A percentile compares a stretch with the other conserved stretches of the same genome.
These are phyloP conservation scores for Bombus fervidus DNA, from an alignment of 1,140 invertebrate species.

Conservation along the genomic window DNA sequence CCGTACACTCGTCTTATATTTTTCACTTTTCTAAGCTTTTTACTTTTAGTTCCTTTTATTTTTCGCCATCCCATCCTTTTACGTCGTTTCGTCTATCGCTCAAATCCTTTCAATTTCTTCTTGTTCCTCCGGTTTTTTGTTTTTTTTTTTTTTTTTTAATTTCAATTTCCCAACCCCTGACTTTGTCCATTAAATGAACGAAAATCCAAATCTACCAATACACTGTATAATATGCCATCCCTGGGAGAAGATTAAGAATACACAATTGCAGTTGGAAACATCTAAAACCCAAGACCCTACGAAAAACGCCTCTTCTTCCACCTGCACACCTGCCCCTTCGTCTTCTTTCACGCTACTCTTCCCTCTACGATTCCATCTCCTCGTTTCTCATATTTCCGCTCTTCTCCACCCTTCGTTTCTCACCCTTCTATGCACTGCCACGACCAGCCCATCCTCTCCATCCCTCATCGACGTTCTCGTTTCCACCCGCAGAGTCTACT, in stretches of 20 bases:
- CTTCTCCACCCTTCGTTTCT: constrained; percentile 8
- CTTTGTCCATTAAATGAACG: too few relatives aligned
- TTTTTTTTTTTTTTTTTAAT: too few relatives aligned
- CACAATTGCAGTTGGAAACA: background rate
- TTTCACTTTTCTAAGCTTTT: background rate
- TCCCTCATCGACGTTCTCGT: background rate
- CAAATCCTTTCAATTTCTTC: too few relatives aligned
- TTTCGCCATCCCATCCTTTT: too few relatives aligned
- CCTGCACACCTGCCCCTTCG: background rate
- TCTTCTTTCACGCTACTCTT: background rate
- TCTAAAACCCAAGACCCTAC: background rate
- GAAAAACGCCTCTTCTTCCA: background rate
- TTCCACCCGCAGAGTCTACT: background rate
- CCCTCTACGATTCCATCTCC: background rate
- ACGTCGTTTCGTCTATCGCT: background rate
- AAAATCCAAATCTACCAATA: too few relatives aligned
- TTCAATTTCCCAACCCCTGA: too few relatives aligned
- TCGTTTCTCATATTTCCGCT: background rate
- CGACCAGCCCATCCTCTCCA: background rate
- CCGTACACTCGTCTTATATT: background rate
- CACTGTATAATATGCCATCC: too few relatives aligned
- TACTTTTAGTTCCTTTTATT: background rate
- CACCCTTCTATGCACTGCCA: constrained; percentile 25
- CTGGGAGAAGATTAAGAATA: too few relatives aligned
- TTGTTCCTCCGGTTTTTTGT: too few relatives aligned